Evolutionary conservation across 2,113 vertebrate species (phyloP).

Genomic region (Ptychochromis oligacanthus): DNA sequence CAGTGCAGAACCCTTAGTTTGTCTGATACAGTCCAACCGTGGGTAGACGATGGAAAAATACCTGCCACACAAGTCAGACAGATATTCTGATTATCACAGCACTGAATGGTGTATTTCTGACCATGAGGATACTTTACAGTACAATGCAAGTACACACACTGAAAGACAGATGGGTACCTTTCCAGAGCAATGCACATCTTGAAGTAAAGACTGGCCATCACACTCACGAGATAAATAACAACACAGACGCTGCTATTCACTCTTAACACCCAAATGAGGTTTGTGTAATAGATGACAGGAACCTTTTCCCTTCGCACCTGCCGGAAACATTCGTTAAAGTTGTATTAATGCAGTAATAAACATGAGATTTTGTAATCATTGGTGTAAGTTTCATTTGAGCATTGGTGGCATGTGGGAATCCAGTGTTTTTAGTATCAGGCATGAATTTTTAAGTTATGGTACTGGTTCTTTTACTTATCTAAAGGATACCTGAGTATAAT

Average conservation of each 20-base stretch:
- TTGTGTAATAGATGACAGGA: not conserved
- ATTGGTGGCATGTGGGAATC: too few relatives aligned
- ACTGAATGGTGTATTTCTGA: not conserved
- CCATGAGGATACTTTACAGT: not conserved
- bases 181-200: accelerated
- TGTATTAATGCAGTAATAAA: not conserved
- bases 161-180: not conserved
- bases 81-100: not conserved
- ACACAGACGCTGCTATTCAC: not conserved
- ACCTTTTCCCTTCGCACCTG: accelerated
- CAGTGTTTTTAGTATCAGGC: too few relatives aligned
- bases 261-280: accelerated
- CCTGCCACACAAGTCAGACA: not conserved
- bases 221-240: not conserved
- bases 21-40: not conserved
- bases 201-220: not conserved
- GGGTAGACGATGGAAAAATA: not conserved
- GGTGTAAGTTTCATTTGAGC: too few relatives aligned
- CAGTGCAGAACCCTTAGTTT: accelerated
- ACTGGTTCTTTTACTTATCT: too few relatives aligned
- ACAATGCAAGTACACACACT: not conserved
- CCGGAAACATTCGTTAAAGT: not conserved
- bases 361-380: not conserved
- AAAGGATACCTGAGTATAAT: too few relatives aligned
- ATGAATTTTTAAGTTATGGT: too few relatives aligned